Percentiles rank a stretch among this genome's conserved stretches.
phyloP scores from a whole-genome alignment of 2,797 vertebrate species.

The Harpagifer antarcticus region DNA sequence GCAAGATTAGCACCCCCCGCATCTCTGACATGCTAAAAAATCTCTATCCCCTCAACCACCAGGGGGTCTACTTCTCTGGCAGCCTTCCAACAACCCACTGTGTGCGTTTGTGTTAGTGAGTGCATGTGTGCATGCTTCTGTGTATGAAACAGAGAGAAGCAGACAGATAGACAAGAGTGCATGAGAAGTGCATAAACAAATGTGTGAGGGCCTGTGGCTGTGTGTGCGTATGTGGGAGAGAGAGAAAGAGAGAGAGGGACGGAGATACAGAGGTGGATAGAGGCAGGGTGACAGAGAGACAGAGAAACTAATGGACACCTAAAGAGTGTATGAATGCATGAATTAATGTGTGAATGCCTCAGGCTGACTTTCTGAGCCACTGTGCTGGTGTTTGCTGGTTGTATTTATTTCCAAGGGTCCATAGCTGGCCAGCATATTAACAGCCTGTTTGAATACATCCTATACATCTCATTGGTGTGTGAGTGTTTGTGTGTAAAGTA shows the following conservation, averaged over 20 bases:
- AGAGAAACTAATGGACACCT: constrained; percentile 74
- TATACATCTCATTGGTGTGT: constrained; percentile 10
- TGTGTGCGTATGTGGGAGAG: constrained; percentile 15
- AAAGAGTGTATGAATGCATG: constrained; percentile 73
- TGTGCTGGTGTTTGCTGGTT: constrained; percentile 57
- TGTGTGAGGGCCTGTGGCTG: constrained; percentile 66
- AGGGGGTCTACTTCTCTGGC: constrained; percentile 67
- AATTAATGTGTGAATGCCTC: constrained; percentile 68
- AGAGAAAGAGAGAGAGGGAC: constrained; percentile 6
- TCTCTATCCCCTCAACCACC: constrained; percentile 69
- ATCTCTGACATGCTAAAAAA: constrained; percentile 71
- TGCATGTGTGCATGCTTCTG: constrained; percentile 25
- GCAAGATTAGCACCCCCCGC: constrained; percentile 66
- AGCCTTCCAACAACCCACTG: constrained; percentile 62
- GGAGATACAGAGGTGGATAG: constrained; percentile 38
- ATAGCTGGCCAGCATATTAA: constrained; percentile 41
- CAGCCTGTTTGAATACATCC: constrained; percentile 43
- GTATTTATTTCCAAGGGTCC: constrained; percentile 53
- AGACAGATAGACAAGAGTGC: constrained; percentile 67
- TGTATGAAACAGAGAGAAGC: constrained; percentile 64
- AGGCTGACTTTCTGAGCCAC: constrained; percentile 58
- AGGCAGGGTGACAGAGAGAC: constrained; percentile 52
- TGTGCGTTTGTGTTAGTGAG: constrained; percentile 26
- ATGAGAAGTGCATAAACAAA: constrained; percentile 74
- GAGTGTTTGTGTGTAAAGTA: neutral